Conservation (phyloP, 1,140 invertebrate genomes). For the Ditylenchus dipsaci region DNA sequence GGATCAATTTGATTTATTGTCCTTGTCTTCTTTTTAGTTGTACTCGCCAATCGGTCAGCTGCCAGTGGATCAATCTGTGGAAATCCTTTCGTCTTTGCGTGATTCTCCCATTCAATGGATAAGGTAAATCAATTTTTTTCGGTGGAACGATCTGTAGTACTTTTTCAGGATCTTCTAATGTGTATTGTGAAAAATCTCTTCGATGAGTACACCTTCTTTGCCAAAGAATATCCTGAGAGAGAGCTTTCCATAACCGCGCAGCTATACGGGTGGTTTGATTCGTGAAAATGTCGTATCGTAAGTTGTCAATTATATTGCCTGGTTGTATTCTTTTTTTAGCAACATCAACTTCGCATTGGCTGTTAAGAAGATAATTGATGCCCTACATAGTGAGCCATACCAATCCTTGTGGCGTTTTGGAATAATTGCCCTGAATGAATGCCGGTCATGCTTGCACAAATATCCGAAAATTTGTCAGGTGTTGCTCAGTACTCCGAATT, state of each 20-base stretch:
- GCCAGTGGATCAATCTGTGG: too few relatives aligned
- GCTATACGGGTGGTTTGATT: constrained; percentile 93
- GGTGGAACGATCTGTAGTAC: too few relatives aligned
- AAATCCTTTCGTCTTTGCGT: too few relatives aligned
- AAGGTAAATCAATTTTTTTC: too few relatives aligned
- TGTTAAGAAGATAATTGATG: constrained; percentile 42
- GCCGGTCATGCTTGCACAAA: constrained; percentile 28
- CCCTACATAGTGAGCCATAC: constrained; percentile 20
- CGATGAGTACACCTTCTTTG: constrained; percentile 95
- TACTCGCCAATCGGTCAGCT: too few relatives aligned
- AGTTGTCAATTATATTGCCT: constrained; percentile 1
- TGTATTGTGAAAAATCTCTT: constrained; percentile 96
- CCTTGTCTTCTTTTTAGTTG: too few relatives aligned
- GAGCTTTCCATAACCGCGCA: constrained; percentile 93
- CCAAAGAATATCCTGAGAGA: constrained; percentile 87
- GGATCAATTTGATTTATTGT: too few relatives aligned
- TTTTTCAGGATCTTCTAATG: constrained; percentile 71
- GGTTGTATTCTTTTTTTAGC: constrained; percentile 2
- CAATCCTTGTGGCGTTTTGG: constrained; percentile 39
- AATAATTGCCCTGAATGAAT: constrained; percentile 41
- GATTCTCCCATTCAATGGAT: too few relatives aligned
- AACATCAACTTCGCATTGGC: constrained; percentile 47
- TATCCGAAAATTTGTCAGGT: constrained; percentile 49
- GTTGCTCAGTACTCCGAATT: constrained; percentile 29
- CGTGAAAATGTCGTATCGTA: constrained; percentile 75